A percentile compares a stretch with the other conserved stretches of the same genome.
phyloP scores from a whole-genome alignment of 2,888 invertebrate genomes.

The Eristalis pertinax region DNA sequence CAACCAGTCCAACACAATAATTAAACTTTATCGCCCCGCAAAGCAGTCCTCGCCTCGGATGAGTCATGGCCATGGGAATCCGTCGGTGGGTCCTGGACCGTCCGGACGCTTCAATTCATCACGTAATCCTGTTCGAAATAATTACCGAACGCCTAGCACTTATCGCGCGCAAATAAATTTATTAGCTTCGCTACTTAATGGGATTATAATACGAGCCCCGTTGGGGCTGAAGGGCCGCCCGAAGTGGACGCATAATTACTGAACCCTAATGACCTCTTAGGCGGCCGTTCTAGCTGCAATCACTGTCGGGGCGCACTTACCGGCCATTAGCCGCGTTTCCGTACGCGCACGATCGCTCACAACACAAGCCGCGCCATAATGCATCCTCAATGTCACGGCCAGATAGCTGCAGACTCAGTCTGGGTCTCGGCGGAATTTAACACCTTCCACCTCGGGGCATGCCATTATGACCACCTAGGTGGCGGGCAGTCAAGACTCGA shows the following conservation, averaged over 20 bases:
- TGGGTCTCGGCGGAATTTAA: constrained; percentile 51
- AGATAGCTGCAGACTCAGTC: background rate
- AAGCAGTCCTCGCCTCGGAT: constrained; percentile 15
- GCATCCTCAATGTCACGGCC: constrained; percentile 71
- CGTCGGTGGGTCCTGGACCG: background rate
- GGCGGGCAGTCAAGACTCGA: constrained; percentile 45
- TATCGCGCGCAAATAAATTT: constrained; percentile 69
- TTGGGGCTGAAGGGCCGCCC: constrained; percentile 23
- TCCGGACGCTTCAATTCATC: constrained; percentile 52
- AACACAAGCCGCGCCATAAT: constrained; percentile 51
- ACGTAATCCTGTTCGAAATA: constrained; percentile 54
- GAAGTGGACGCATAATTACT: constrained; percentile 52
- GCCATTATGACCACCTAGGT: constrained; percentile 62
- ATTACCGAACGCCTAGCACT: constrained; percentile 59
- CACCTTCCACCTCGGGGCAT: constrained; percentile 55
- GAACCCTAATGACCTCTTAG: constrained; percentile 68
- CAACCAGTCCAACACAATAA: constrained; percentile 59
- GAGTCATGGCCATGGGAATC: constrained; percentile 50
- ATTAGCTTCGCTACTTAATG: constrained; percentile 62
- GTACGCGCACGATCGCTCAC: constrained; percentile 42
- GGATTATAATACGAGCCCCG: constrained; percentile 68
- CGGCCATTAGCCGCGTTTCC: constrained; percentile 48
- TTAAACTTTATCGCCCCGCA: constrained; percentile 56
- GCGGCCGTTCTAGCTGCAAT: constrained; percentile 15
- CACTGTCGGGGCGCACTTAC: constrained; percentile 59